phyloP scores from a whole-genome alignment of 2,888 invertebrate genomes.

The Xylota segnis region DNA sequence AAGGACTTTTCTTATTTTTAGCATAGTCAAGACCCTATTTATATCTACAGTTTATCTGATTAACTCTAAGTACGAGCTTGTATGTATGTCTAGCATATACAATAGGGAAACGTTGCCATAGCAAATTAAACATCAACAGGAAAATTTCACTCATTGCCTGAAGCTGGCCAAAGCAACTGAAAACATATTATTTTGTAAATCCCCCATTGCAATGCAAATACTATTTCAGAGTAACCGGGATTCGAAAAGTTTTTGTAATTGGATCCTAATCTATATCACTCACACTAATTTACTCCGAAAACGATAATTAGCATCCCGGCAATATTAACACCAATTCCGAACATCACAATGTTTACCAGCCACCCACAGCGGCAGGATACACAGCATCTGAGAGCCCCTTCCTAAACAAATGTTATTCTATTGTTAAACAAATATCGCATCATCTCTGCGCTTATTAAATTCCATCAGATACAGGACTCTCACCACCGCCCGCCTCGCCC shows the following conservation, averaged over 20 bases:
- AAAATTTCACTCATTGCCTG: too few relatives aligned
- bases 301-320: conserved; percentile 5
- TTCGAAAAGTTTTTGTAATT: not conserved
- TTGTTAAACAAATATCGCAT: conserved; percentile 24
- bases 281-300: not conserved
- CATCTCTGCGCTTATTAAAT: conserved; percentile 13
- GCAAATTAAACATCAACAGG: too few relatives aligned
- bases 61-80: too few relatives aligned
- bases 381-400: not conserved
- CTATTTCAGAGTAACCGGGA: too few relatives aligned
- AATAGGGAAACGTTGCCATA: too few relatives aligned
- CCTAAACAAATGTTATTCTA: conserved; percentile 13
- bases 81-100: too few relatives aligned
- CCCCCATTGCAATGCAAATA: too few relatives aligned
- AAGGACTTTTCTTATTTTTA: too few relatives aligned
- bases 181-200: too few relatives aligned
- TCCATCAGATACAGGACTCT: not conserved
- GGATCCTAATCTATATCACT: conserved; percentile 15
- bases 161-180: too few relatives aligned
- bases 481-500: not conserved
- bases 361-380: not conserved
- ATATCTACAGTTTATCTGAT: too few relatives aligned
- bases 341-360: conserved; percentile 10
- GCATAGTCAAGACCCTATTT: too few relatives aligned
- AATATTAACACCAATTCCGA: not conserved